Evolutionary conservation across 2,888 invertebrate genomes (phyloP).

Genomic region (Biston stratarius): DNA sequence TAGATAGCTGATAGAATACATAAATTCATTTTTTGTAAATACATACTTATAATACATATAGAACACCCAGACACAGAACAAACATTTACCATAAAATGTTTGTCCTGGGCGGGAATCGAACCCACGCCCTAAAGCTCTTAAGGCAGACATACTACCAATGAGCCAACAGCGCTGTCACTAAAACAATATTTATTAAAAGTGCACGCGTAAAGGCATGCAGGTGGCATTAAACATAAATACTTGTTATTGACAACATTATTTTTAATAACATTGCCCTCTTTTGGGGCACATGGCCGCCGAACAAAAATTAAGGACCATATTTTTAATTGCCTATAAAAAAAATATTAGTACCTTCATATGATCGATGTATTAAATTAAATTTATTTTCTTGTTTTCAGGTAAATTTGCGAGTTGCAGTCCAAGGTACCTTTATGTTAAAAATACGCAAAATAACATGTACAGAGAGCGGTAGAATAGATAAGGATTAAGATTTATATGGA

Average conservation of each 20-base stretch:
- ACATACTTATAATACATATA: too few relatives aligned
- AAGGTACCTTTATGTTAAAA: conserved; percentile 31
- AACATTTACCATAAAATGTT: too few relatives aligned
- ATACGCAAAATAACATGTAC: conserved; percentile 1
- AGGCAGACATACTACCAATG: too few relatives aligned
- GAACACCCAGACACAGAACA: too few relatives aligned
- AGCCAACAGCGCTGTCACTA: too few relatives aligned
- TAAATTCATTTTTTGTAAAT: too few relatives aligned
- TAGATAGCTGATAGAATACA: too few relatives aligned
- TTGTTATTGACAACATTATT: conserved; percentile 19
- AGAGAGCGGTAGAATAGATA: neutral
- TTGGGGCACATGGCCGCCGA: neutral
- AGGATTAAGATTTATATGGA: conserved; percentile 18
- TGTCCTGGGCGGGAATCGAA: too few relatives aligned
- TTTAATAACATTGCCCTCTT: conserved; percentile 22
- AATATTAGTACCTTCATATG: conserved; percentile 26
- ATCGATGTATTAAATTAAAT: conserved; percentile 33
- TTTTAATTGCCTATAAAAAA: conserved; percentile 36
- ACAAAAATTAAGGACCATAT: conserved; percentile 21
- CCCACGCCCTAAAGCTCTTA: too few relatives aligned
- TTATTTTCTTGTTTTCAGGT: conserved; percentile 59
- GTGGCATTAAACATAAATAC: conserved; percentile 24
- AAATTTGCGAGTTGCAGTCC: conserved; percentile 49
- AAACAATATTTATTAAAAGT: conserved; percentile 17
- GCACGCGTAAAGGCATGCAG: conserved; percentile 12